Percentiles rank a stretch among this genome's conserved stretches.
Evolutionary conservation across 2,113 vertebrate species (phyloP).

Genomic region (Rattus norvegicus): GRCr8 NC_086031.1:86924501-86925000

Average conservation of each 20-base stretch:
- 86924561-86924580: background rate
- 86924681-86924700: background rate
- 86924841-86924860: background rate
- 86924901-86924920: background rate
- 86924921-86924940: background rate
- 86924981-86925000: background rate
- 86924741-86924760: background rate
- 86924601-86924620: background rate
- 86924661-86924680: background rate
- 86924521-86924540: background rate
- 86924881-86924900: background rate
- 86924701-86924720: background rate
- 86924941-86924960: background rate
- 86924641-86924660: background rate
- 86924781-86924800: background rate
- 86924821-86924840: background rate
- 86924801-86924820: background rate
- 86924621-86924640: background rate
- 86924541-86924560: background rate
- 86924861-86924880: background rate
- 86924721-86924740: background rate
- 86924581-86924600: background rate
- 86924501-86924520: background rate
- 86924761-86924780: background rate
- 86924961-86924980: background rate